Percentiles rank a stretch among this genome's conserved stretches.
phyloP scores from a whole-genome alignment of 1,140 invertebrate species.

The Nebria ingens region DNA sequence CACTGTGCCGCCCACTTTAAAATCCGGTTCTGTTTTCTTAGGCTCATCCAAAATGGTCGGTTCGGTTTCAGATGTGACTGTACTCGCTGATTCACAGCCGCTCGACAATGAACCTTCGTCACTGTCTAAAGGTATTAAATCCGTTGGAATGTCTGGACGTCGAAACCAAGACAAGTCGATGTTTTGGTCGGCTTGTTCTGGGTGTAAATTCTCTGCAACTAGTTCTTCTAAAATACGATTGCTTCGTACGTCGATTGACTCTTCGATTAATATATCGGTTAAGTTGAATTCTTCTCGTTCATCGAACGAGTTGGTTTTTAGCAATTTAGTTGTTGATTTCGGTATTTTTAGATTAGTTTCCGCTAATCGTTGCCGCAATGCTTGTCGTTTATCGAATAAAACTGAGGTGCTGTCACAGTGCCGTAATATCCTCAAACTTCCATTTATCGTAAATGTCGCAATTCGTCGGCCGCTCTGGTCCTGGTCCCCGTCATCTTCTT shows the following conservation, averaged over 20 bases:
- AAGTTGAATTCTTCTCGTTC: constrained; percentile 7
- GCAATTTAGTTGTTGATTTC: no score
- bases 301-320: constrained; percentile 5
- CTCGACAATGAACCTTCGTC: constrained; percentile 69
- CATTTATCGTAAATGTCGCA: constrained; percentile 17
- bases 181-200: constrained; percentile 22
- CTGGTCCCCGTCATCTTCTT: constrained; percentile 60
- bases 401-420: constrained; percentile 24
- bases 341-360: constrained; percentile 11
- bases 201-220: constrained; percentile 19
- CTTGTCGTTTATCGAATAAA: constrained; percentile 20
- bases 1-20: constrained; percentile 31
- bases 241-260: constrained; percentile 20
- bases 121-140: constrained; percentile 36
- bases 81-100: constrained; percentile 68
- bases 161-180: constrained; percentile 24
- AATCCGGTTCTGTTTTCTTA: constrained; percentile 19
- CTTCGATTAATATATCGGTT: constrained; percentile 10
- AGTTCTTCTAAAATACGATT: constrained; percentile 25
- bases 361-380: constrained; percentile 8
- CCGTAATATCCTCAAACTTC: constrained; percentile 19
- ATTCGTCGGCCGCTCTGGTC: constrained; percentile 14
- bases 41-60: constrained; percentile 11
- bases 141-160: constrained; percentile 20
- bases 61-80: constrained; percentile 40